Base-by-base conservation (phyloP, 2,797 vertebrate genomes). In the Enteromius paludinosus region DNA sequence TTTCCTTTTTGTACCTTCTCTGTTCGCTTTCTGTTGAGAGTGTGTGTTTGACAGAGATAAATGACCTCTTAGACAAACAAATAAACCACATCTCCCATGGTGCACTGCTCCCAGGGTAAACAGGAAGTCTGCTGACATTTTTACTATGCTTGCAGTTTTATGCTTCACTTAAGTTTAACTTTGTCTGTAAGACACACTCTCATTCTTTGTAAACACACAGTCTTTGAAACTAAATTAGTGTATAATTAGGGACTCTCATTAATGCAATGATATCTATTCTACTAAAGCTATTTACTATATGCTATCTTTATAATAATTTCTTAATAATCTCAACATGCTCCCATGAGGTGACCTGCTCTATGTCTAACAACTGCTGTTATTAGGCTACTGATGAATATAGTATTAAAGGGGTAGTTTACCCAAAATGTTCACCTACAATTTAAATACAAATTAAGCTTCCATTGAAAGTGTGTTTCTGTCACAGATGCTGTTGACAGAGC, bases 61-160 rank as follows among this genome's bases (percentile, higher is more conserved):
- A 95, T 93, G 88, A 90, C 88, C 76, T 88, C 28, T 87, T 85
- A 68, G 84, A 91, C 82, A 89, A 88, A 93, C 88, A 90, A 91
- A 87, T 87, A 83, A 84, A 94, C 93, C 91, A 91, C 93, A 94
- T 93, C 89, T 93, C 93, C 92, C 92, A 93, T 84, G 92, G 92
- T 93, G 92, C 93, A 93, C 65, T 89, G 88, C 79, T 85, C 76
- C 82, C 85, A 89, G 89, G 91, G 87, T 90, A 89, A 91, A 87
- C 84, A 84, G 87, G 79, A 90, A 88, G 87, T 89, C 78, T 92
- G 90, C 91, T 92, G 91, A 92, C 90, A 90, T 88, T 92, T 85
- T 47, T 90, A 91, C 90, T 47, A 86, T 78, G 87, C 86, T 88
- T 88, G 89, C 92, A 91, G 78, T 92, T 90, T 91, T 14, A 86